Percentiles rank a stretch among this genome's conserved stretches.
Conservation (phyloP, 2,113 vertebrate species). For the Semnornis frantzii region DNA sequence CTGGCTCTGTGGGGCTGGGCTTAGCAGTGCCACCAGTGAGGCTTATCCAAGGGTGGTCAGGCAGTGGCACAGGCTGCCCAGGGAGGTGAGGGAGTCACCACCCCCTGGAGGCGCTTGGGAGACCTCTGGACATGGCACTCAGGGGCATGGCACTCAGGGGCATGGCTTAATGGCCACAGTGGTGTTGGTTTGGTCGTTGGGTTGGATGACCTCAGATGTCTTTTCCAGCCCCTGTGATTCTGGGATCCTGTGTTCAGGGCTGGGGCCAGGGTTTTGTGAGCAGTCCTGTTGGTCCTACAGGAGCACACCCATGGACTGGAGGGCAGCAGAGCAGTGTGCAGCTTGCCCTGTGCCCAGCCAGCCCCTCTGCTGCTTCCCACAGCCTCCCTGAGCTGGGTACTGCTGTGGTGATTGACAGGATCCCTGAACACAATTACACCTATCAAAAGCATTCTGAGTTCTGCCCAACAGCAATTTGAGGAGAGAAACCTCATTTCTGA, state of each 20-base stretch:
- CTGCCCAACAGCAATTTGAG: background rate
- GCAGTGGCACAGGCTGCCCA: too few species aligned
- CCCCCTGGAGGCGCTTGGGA: too few species aligned
- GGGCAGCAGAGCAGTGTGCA: rapidly evolving
- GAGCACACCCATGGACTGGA: background rate
- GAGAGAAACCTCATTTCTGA: background rate
- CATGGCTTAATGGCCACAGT: too few species aligned
- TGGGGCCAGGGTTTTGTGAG: background rate
- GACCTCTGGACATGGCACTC: too few species aligned
- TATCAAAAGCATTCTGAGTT: background rate
- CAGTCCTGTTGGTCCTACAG: rapidly evolving
- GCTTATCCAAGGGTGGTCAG: background rate
- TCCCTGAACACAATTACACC: background rate
- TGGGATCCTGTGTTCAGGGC: background rate
- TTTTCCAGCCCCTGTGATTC: too few species aligned
- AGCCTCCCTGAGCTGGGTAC: background rate
- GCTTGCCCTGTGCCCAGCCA: background rate
- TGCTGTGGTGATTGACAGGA: background rate
- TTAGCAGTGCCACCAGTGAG: background rate
- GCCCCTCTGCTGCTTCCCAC: background rate
- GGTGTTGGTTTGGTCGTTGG: too few species aligned
- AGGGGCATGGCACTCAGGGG: too few species aligned
- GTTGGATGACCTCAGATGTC: too few species aligned
- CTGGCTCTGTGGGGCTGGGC: background rate
- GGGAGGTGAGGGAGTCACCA: too few species aligned